Percentiles rank a stretch among this genome's conserved stretches.
Evolutionary conservation across 2,113 vertebrate genomes (phyloP).

Genomic region (Engystomops pustulosus): DNA sequence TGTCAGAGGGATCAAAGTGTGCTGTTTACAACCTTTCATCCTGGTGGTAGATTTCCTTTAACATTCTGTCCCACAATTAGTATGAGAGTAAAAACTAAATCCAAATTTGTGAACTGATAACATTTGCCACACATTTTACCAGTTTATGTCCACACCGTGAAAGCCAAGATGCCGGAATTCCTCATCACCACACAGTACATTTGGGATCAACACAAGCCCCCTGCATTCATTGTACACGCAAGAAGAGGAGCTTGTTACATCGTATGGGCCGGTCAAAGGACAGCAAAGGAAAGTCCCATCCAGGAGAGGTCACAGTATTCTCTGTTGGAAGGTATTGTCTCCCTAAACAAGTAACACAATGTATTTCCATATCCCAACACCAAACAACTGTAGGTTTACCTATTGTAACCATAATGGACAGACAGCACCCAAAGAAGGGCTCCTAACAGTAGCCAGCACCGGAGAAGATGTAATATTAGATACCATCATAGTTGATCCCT

Average conservation of each 20-base stretch:
- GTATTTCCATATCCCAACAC: neutral
- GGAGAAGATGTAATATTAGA: no score
- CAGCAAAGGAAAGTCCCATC: constrained; percentile 76
- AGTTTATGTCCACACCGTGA: constrained; percentile 84
- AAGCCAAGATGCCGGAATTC: constrained; percentile 80
- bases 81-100: neutral
- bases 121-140: constrained; percentile 31
- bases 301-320: constrained; percentile 90
- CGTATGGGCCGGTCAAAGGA: constrained; percentile 78
- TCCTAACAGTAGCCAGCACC: no score
- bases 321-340: constrained; percentile 88
- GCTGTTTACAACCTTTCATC: no score
- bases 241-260: constrained; percentile 81
- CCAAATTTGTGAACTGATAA: neutral
- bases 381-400: no score
- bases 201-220: constrained; percentile 82
- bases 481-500: no score
- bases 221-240: constrained; percentile 88
- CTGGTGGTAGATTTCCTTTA: no score
- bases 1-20: no score
- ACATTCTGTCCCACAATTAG: no score
- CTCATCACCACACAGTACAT: constrained; percentile 92
- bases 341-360: neutral
- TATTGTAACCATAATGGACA: no score
- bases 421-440: no score